phyloP scores from a whole-genome alignment of 2,888 invertebrate species.

The Branchellion lobata region DNA sequence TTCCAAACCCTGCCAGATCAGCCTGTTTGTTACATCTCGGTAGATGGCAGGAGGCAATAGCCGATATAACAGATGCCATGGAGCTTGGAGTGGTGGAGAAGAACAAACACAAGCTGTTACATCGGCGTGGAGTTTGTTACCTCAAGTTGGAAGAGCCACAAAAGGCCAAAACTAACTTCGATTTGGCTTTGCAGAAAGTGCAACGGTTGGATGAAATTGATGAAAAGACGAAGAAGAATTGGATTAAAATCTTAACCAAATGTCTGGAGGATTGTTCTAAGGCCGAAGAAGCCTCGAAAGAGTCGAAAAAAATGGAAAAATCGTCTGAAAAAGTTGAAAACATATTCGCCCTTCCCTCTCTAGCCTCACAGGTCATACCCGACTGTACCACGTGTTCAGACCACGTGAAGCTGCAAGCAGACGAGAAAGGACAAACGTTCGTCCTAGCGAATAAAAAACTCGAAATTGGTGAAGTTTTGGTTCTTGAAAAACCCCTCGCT shows the following conservation, averaged over 20 bases:
- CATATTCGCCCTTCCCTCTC: background rate
- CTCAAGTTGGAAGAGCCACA: conserved; percentile 65
- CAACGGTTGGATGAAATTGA: conserved; percentile 50
- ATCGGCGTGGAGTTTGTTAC: conserved; percentile 71
- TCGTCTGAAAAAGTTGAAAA: background rate
- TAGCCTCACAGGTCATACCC: background rate
- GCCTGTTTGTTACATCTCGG: conserved; percentile 58
- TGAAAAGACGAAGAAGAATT: conserved; percentile 44
- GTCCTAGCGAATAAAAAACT: conserved; percentile 55
- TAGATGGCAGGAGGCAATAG: conserved; percentile 55
- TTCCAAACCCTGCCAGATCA: conserved; percentile 53
- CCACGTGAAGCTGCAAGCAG: conserved; percentile 5
- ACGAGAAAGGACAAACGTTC: background rate
- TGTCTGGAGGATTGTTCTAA: conserved; percentile 38
- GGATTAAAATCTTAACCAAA: conserved; percentile 47
- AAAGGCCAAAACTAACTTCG: conserved; percentile 60
- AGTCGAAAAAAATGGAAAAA: background rate
- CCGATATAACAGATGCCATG: conserved; percentile 57
- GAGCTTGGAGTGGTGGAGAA: conserved; percentile 69
- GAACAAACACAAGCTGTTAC: conserved; percentile 69
- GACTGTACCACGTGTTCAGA: background rate
- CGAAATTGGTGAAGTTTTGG: conserved; percentile 72
- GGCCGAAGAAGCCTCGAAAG: too few relatives aligned
- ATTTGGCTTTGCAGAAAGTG: conserved; percentile 53
- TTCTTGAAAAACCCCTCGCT: conserved; percentile 76